Evolutionary conservation across 2,797 vertebrate species (phyloP), one percentile per base, ranked within the genome.

Genomic region (Poeciliopsis infans): DNA sequence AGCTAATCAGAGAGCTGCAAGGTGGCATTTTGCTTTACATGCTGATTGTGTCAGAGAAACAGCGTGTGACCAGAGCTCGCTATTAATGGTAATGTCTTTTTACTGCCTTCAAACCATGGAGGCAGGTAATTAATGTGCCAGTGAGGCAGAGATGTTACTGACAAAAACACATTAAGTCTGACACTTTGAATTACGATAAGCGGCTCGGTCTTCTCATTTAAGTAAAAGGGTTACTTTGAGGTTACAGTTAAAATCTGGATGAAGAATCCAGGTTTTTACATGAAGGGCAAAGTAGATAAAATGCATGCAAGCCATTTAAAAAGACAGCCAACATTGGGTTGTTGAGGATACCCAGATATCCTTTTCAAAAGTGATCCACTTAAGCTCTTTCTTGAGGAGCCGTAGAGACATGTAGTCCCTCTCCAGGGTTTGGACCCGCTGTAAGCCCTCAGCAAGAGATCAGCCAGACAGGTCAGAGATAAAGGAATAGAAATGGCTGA

Each of bases 31-130:
- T 41, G 2, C 11, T 59, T 77, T 39, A 61, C 69, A 69, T 28
- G 31, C 81, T 83, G 78, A 76, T 71, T 74, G 70, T 74, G 73
- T 81, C 68, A n/a, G 12, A 73, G 73, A 20, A 76, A 64, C 51
- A 36, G 13, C 23, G 10, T 74, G 71, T 25, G 59, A 74, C 75
- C 55, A 68, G 43, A 47, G 25, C 33, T 25, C 68, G 36, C 55
- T 73, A 76, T 78, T 79, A 73, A 47, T 75, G 72, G 72, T 82
- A 69, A 75, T 80, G 28, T 59, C 57, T 72, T 76, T 68, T 66
- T 64, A 76, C 43, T 72, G 75, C 61, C 47, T 61, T 53, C 16
- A 20, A 55, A 69, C 64, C 73, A 74, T 83, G 73, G 49, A 66
- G 43, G 47, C 66, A 71, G 68, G 66, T 71, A 78, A 57, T 78